These are phyloP conservation scores for Mus spicilegus DNA, from an alignment of 2,113 vertebrate genomes.

Conservation along the genomic window DNA sequence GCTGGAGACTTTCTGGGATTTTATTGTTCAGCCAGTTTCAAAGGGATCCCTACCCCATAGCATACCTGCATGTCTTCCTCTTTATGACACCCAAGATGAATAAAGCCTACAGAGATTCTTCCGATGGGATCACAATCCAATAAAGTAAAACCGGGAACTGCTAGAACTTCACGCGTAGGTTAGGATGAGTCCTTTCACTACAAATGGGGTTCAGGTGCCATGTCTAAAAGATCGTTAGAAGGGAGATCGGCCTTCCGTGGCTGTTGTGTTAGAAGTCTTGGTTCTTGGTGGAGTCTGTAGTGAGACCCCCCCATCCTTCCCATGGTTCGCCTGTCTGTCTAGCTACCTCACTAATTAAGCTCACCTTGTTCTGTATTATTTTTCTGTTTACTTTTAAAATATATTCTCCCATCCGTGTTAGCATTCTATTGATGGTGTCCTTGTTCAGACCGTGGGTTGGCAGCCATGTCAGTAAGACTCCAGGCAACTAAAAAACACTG, in stretches of 20 bases:
- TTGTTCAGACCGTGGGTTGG: not conserved
- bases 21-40: not conserved
- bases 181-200: not conserved
- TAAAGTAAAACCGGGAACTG: not conserved
- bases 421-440: not conserved
- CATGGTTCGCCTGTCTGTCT: not conserved
- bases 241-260: not conserved
- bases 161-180: not conserved
- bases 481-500: not conserved
- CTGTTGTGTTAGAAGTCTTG: not conserved
- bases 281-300: not conserved
- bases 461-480: not conserved
- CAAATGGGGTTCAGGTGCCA: not conserved
- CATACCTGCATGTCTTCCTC: not conserved
- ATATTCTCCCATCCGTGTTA: not conserved
- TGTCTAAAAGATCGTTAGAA: too few relatives aligned
- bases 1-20: not conserved
- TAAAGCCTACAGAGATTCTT: not conserved
- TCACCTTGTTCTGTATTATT: not conserved
- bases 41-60: not conserved
- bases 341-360: not conserved
- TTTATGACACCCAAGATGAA: not conserved
- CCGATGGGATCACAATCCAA: not conserved
- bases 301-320: not conserved
- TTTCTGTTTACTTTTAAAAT: not conserved